Conservation (phyloP, 2,113 vertebrate genomes). For the Aegypius monachus region DNA sequence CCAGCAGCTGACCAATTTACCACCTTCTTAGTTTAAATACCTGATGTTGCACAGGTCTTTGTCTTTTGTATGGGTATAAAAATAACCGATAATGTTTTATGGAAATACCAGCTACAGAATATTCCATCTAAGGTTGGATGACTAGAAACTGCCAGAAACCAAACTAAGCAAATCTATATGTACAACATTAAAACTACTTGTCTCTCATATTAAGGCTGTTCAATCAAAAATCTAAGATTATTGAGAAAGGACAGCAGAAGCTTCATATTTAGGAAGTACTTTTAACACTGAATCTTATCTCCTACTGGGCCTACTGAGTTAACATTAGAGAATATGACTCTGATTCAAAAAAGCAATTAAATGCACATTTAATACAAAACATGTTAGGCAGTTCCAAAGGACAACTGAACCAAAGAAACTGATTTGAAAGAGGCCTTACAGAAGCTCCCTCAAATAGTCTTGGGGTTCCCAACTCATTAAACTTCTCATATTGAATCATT, state of each 20-base stretch:
- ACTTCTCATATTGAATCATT: neutral
- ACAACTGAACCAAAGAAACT: neutral
- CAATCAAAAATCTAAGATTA: neutral
- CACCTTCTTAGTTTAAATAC: neutral
- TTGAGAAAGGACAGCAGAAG: neutral
- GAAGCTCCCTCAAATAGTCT: neutral
- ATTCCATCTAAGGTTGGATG: neutral
- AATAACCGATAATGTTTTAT: neutral
- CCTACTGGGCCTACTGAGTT: neutral
- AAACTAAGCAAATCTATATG: neutral
- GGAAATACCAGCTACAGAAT: neutral
- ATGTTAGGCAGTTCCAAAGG: neutral
- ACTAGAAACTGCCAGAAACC: neutral
- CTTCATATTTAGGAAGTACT: neutral
- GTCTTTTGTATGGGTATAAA: neutral
- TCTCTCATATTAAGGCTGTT: neutral
- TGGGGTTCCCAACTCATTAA: neutral
- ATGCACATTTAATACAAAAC: neutral
- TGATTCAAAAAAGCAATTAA: neutral
- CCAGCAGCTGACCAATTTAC: neutral
- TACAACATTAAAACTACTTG: neutral
- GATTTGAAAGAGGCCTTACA: neutral
- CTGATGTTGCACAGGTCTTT: neutral
- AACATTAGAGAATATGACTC: neutral
- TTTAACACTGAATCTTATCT: neutral